phyloP scores from a whole-genome alignment of 2,888 invertebrate genomes.

The Euproctis similis region DNA sequence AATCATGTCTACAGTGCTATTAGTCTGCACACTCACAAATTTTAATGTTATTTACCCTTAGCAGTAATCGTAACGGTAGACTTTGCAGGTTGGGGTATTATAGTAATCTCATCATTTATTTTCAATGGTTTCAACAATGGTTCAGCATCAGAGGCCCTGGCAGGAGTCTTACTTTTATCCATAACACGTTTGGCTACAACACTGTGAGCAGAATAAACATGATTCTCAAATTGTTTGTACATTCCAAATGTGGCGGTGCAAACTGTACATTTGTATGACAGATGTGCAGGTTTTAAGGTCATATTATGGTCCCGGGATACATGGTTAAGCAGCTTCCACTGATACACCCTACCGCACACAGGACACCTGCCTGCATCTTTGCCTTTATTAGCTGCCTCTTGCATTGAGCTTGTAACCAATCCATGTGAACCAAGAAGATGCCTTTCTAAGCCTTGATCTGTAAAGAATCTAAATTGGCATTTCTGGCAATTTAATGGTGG shows the following conservation, averaged over 20 bases:
- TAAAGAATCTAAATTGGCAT: constrained; percentile 97
- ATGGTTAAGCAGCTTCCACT: constrained; percentile 91
- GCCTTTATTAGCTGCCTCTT: constrained; percentile 95
- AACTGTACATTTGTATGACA: constrained; percentile 96
- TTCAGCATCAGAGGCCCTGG: constrained; percentile 62
- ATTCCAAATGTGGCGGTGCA: constrained; percentile 96
- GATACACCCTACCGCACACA: constrained; percentile 90
- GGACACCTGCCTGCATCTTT: constrained; percentile 97
- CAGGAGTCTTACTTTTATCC: constrained; percentile 80
- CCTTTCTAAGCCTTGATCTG: constrained; percentile 95
- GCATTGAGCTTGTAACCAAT: constrained; percentile 96
- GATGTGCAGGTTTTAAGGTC: constrained; percentile 93
- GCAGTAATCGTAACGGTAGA: constrained; percentile 62
- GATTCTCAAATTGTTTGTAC: constrained; percentile 97
- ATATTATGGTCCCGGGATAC: constrained; percentile 95
- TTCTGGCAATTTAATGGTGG: constrained; percentile 97
- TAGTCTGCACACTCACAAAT: constrained; percentile 28
- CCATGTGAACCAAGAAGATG: constrained; percentile 96
- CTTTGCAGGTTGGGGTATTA: constrained; percentile 90
- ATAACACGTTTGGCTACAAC: constrained; percentile 91
- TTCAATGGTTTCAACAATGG: constrained; percentile 87
- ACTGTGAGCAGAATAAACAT: constrained; percentile 95
- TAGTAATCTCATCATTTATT: constrained; percentile 94
- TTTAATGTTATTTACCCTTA: constrained; percentile 63
- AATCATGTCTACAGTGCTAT: constrained; percentile 28